Percentiles rank a stretch among this genome's conserved stretches.
phyloP scores from a whole-genome alignment of 2,888 invertebrate species.

The Hermaeophaga mercurialis region DNA sequence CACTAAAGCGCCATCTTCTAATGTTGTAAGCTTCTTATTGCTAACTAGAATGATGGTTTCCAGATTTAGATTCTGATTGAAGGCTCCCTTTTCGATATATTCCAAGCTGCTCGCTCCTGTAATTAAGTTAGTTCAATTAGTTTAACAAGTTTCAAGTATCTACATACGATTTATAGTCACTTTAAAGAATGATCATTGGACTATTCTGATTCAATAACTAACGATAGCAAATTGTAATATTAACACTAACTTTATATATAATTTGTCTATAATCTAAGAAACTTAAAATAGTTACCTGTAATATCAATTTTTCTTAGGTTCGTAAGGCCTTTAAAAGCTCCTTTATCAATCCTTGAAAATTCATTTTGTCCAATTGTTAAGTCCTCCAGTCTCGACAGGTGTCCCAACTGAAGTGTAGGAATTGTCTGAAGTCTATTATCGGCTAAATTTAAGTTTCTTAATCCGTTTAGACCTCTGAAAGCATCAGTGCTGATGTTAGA shows the following conservation, averaged over 20 bases:
- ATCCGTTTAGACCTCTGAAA: conserved; percentile 75
- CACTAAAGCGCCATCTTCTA: conserved; percentile 78
- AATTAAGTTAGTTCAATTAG: no score
- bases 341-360: conserved; percentile 70
- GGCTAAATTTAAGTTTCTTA: conserved; percentile 78
- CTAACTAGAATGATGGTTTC: conserved; percentile 77
- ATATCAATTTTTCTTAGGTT: conserved; percentile 79
- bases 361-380: conserved; percentile 83
- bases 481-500: conserved; percentile 78
- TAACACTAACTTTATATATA: no score
- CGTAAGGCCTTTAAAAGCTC: conserved; percentile 78
- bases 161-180: no score
- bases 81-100: conserved; percentile 76
- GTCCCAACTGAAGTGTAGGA: conserved; percentile 75
- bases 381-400: conserved; percentile 76
- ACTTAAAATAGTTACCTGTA: conserved; percentile 58
- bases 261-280: no score
- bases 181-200: no score
- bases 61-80: conserved; percentile 79
- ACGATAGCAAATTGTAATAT: no score
- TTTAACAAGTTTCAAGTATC: no score
- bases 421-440: conserved; percentile 77
- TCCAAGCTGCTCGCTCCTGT: conserved; percentile 73
- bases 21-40: conserved; percentile 73
- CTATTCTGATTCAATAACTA: no score